A percentile compares a stretch with the other conserved stretches of the same genome.
Evolutionary conservation across 1,140 invertebrate genomes (phyloP).

Genomic region (Phocides pigmalion): DNA sequence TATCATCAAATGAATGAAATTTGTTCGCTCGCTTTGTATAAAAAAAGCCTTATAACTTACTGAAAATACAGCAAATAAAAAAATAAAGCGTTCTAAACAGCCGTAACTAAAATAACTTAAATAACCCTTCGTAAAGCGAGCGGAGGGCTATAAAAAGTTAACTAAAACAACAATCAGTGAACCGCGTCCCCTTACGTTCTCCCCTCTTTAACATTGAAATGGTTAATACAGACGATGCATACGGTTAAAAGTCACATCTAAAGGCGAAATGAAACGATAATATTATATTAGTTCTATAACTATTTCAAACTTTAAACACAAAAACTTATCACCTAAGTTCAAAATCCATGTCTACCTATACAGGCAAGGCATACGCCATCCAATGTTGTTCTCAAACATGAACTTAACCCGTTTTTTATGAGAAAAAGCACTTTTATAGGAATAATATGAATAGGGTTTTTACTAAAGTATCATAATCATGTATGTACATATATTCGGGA

Average conservation of each 20-base stretch:
- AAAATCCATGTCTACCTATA: neutral
- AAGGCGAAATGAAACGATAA: slow-evolving; percentile 18
- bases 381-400: no score
- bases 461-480: no score
- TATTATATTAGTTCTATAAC: slow-evolving; percentile 22
- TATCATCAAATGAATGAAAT: no score
- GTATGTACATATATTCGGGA: no score
- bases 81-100: neutral
- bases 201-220: slow-evolving; percentile 40
- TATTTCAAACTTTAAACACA: neutral
- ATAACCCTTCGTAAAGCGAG: slow-evolving; percentile 33
- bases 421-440: no score
- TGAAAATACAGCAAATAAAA: neutral
- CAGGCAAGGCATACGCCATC: no score
- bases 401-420: no score
- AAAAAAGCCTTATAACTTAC: no score
- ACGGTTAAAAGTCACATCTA: slow-evolving; percentile 16
- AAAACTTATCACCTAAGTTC: no score
- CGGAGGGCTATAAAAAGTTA: slow-evolving; percentile 60
- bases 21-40: no score
- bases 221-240: slow-evolving; percentile 23
- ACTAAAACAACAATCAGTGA: slow-evolving; percentile 67
- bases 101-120: slow-evolving; percentile 24
- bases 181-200: slow-evolving; percentile 48
- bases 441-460: no score